Evolutionary conservation across 2,888 invertebrate species (phyloP), one percentile per base, ranked within the genome.

Genomic region (Dexiosoma caninum): DNA sequence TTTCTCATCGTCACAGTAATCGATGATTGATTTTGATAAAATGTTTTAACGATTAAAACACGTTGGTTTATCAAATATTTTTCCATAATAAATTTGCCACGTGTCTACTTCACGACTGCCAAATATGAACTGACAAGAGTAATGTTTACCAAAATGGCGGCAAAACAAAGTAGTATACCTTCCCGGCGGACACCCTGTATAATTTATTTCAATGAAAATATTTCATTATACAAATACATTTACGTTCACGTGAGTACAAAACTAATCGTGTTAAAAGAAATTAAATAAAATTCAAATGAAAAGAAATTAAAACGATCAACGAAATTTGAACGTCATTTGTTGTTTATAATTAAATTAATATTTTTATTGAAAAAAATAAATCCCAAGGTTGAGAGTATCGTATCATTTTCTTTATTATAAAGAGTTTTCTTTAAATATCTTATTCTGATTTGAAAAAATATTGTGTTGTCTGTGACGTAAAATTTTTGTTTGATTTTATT

Each of bases 301-400:
- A 59, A 16, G 10, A 44, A 55, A 16, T 21, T 21, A 19, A 60
- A 53, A 62, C 12, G 7, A 14, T 62, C 12, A 53, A 16, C 32
- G 23, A 21, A 51, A 42, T 23, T 14, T 23, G 42, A 19, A 80
- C 66, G 75, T 75, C 70, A 75, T 70, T 59, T 64, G 42, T 21
- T 35, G 35, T 57, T 79, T 74, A 70, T 69, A 69, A 79, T 74
- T 70, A 49, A 53, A 76, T 71, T 66, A 59, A 69, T 5, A 64
- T 55, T 53, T 30, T 12, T 32, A 64, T 59, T 59, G 35, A 51
- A 75, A 59, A 42, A 14, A 35, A 8, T 19, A 37, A 49, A 49
- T 67, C 21, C 14, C 23, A 76, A 23, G 55, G 55, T 62, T 76
- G 76, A 76, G 62, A 62, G 62, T 62, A 27, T 69, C 23, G 9